phyloP scores from a whole-genome alignment of 2,113 vertebrate species.

The Neolamprologus sp. region DNA sequence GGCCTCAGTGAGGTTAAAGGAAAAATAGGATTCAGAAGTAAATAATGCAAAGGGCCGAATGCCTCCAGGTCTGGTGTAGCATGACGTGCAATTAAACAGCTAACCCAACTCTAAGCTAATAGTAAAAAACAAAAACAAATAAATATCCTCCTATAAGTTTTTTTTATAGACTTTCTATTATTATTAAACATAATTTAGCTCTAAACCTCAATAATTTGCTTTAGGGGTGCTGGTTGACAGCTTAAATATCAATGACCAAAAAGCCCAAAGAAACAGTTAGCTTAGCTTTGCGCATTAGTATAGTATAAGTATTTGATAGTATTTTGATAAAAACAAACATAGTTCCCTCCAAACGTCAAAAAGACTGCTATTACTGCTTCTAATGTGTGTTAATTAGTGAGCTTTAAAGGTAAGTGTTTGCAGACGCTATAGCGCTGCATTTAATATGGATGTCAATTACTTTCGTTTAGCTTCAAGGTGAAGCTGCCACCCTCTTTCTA shows the following conservation, averaged over 20 bases:
- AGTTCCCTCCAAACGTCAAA: fast-evolving
- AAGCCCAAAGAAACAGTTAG: neutral
- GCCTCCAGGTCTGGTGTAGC: neutral
- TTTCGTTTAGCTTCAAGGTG: neutral
- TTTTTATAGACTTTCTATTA: neutral
- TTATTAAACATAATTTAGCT: fast-evolving
- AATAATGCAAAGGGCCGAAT: neutral
- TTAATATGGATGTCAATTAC: neutral
- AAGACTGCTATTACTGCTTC: neutral
- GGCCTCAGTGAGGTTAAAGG: neutral
- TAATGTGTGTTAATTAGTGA: neutral
- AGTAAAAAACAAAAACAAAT: fast-evolving
- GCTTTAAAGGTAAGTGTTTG: neutral
- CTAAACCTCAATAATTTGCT: neutral
- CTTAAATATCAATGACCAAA: neutral
- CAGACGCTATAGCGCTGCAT: fast-evolving
- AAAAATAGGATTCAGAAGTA: neutral
- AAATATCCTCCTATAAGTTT: neutral
- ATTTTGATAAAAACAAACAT: neutral
- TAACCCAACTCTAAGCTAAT: neutral
- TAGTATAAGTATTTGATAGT: neutral
- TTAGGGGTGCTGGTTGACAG: neutral
- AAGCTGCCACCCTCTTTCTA: neutral
- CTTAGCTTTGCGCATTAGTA: neutral
- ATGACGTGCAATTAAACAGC: neutral